These are phyloP conservation scores for Sylvietta virens DNA, from an alignment of 2,113 vertebrate genomes.

Conservation along the genomic window DNA sequence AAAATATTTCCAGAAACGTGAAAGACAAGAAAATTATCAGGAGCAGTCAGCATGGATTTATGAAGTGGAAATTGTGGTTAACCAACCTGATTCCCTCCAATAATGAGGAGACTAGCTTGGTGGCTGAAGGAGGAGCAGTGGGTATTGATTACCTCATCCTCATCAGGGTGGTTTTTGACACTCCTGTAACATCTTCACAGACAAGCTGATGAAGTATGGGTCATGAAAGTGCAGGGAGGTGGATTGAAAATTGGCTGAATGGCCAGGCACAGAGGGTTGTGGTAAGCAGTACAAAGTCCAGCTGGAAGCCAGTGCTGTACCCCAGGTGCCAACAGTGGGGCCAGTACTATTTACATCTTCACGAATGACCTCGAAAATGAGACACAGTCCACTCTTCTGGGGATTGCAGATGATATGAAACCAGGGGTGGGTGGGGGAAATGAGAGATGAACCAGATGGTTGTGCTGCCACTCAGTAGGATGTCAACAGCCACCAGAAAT, in stretches of 20 bases:
- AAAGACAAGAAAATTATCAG: neutral
- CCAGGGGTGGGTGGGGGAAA: fast-evolving
- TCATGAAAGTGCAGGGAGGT: neutral
- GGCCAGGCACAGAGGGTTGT: neutral
- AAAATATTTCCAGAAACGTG: neutral
- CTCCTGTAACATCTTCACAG: neutral
- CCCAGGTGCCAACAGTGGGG: neutral
- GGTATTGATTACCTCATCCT: neutral
- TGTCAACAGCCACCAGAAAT: neutral
- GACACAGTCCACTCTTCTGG: neutral
- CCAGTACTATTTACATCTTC: neutral
- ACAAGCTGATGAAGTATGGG: neutral
- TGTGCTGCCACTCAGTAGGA: neutral
- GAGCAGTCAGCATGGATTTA: neutral
- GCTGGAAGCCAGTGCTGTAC: neutral
- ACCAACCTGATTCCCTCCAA: neutral
- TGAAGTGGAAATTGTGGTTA: neutral
- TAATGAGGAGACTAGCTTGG: neutral
- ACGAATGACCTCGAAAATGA: neutral
- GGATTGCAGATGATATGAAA: neutral
- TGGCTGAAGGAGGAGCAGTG: neutral
- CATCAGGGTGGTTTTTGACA: neutral
- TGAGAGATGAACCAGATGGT: neutral
- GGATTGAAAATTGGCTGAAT: neutral
- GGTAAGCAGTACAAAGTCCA: neutral